Evolutionary conservation across 2,888 invertebrate genomes (phyloP).

Genomic region (Sialis fuliginosa): DNA sequence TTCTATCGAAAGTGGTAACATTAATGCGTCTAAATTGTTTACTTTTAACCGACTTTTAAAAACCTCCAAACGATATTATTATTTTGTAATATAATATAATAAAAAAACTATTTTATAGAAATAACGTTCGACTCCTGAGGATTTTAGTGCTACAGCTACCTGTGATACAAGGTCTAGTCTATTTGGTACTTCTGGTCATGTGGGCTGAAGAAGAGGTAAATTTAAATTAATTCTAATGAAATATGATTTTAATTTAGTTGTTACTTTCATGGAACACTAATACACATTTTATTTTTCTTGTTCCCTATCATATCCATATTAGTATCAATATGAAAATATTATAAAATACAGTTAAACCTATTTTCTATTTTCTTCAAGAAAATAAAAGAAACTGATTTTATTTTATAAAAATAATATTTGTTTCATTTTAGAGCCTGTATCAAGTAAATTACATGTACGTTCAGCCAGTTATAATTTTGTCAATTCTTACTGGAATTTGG

Average conservation of each 20-base stretch:
- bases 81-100: too few relatives aligned
- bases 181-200: conserved; percentile 36
- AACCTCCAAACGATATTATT: too few relatives aligned
- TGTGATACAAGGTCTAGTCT: conserved; percentile 43
- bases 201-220: conserved; percentile 48
- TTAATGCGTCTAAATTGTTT: too few relatives aligned
- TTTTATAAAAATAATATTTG: too few relatives aligned
- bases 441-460: conserved; percentile 38
- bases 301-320: neutral
- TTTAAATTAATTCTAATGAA: too few relatives aligned
- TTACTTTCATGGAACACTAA: too few relatives aligned
- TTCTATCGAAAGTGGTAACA: too few relatives aligned
- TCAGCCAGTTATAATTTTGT: conserved; percentile 43
- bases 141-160: conserved; percentile 50
- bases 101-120: conserved; percentile 25
- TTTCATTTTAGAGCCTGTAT: conserved; percentile 33
- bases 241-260: too few relatives aligned
- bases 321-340: neutral
- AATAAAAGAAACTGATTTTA: neutral
- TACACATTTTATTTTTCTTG: neutral
- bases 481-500: conserved; percentile 51
- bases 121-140: conserved; percentile 31
- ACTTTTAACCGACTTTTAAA: too few relatives aligned
- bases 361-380: too few relatives aligned
- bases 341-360: too few relatives aligned